phyloP scores from a whole-genome alignment of 2,888 invertebrate genomes.

The Dromius quadrimaculatus region DNA sequence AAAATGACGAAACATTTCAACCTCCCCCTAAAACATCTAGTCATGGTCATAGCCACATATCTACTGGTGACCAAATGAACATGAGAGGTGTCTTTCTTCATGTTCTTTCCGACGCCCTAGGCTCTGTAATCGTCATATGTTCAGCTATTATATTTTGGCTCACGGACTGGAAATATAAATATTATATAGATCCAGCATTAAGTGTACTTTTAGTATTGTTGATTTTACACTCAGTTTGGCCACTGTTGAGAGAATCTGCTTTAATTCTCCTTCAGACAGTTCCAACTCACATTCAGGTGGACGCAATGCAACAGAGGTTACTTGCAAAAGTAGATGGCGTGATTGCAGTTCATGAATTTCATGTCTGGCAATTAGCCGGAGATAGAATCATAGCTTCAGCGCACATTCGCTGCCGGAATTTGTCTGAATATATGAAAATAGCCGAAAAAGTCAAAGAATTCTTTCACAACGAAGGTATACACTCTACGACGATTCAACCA shows the following conservation, averaged over 20 bases:
- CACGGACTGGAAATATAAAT: constrained; percentile 83
- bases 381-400: constrained; percentile 97
- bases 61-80: constrained; percentile 89
- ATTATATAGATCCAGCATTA: constrained; percentile 94
- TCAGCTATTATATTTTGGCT: constrained; percentile 82
- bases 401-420: constrained; percentile 93
- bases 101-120: constrained; percentile 96
- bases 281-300: constrained; percentile 96
- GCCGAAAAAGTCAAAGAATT: constrained; percentile 96
- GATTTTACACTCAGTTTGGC: constrained; percentile 92
- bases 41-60: constrained; percentile 69
- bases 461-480: constrained; percentile 98
- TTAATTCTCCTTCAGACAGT: constrained; percentile 97
- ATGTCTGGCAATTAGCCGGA: constrained; percentile 98
- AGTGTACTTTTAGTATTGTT: constrained; percentile 89
- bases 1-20: constrained; percentile 76
- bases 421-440: constrained; percentile 97
- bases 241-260: constrained; percentile 92
- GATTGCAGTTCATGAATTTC: constrained; percentile 96
- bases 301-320: constrained; percentile 89
- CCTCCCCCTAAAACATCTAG: constrained; percentile 64
- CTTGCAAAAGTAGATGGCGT: constrained; percentile 94
- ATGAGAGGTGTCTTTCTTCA: constrained; percentile 99
- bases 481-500: constrained; percentile 98
- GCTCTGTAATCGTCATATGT: constrained; percentile 91